Evolutionary conservation across 1,140 invertebrate species (phyloP).

Genomic region (Lysiphlebus fabarum): DNA sequence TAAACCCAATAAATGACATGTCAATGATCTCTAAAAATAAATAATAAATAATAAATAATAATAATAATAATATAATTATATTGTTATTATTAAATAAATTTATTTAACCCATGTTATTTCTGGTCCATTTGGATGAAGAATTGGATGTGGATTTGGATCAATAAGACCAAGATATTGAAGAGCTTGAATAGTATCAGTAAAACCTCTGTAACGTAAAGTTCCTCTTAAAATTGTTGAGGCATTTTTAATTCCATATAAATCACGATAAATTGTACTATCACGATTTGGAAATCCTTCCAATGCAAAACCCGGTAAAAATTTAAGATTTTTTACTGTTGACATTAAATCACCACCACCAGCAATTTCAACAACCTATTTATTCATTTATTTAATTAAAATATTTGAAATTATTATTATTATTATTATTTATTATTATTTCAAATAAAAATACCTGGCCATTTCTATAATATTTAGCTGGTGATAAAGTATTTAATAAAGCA

Average conservation of each 20-base stretch:
- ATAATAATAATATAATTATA: background rate
- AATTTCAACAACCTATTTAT: conserved; percentile 79
- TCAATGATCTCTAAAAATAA: conserved; percentile 69
- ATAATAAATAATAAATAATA: conserved; percentile 14
- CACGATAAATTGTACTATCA: conserved; percentile 87
- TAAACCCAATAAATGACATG: conserved; percentile 82
- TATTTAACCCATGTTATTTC: conserved; percentile 89
- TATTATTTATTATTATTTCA: no score
- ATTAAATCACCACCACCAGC: conserved; percentile 84
- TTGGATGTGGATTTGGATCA: conserved; percentile 80
- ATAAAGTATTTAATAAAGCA: conserved; percentile 85
- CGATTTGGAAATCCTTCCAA: conserved; percentile 95
- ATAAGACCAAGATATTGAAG: conserved; percentile 85
- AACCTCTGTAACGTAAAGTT: conserved; percentile 89
- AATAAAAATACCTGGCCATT: conserved; percentile 68
- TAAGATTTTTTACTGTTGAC: conserved; percentile 70
- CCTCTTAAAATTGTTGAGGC: conserved; percentile 88
- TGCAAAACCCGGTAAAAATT: conserved; percentile 95
- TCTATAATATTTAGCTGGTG: conserved; percentile 82
- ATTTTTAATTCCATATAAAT: conserved; percentile 82
- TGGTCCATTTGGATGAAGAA: conserved; percentile 89
- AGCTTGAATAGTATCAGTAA: conserved; percentile 80
- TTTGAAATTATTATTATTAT: background rate
- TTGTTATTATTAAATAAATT: background rate
- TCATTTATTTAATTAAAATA: background rate